Conservation (phyloP, 2,113 vertebrate species). For the Tretioscincus oriximinensis region DNA sequence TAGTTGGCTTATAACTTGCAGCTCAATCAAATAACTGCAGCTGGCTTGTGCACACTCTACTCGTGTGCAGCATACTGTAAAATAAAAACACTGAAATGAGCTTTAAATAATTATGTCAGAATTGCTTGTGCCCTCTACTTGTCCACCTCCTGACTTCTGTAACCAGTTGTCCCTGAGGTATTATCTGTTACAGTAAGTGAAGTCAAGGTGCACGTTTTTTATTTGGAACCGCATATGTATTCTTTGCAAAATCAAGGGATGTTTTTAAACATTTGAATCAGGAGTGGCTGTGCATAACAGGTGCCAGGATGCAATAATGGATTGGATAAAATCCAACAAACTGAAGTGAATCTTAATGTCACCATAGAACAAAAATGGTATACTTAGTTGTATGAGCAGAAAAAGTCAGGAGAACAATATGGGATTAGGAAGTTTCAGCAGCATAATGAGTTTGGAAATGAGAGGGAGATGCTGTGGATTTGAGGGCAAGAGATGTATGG, state of each 20-base stretch:
- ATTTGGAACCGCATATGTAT: not conserved
- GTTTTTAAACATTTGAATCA: not conserved
- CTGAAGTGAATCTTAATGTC: too few species aligned
- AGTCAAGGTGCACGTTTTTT: not conserved
- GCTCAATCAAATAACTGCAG: not conserved
- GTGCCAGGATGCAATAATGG: too few species aligned
- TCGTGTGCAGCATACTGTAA: too few species aligned
- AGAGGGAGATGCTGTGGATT: too few species aligned
- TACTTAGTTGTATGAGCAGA: too few species aligned
- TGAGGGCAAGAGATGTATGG: too few species aligned
- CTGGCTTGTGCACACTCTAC: not conserved
- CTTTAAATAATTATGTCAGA: not conserved
- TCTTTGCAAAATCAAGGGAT: not conserved
- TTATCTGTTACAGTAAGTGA: not conserved
- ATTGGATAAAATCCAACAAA: too few species aligned
- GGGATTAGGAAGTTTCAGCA: too few species aligned
- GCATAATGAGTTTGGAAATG: too few species aligned
- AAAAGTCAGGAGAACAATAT: too few species aligned
- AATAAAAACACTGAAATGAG: not conserved
- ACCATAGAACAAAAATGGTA: too few species aligned
- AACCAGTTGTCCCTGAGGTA: not conserved
- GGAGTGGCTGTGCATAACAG: too few species aligned
- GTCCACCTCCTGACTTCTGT: not conserved
- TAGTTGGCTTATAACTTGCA: not conserved
- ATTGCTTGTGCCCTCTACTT: not conserved